A percentile compares a stretch with the other conserved stretches of the same genome.
These are phyloP conservation scores for Dyspetes luteomarginatus DNA, from an alignment of 2,888 invertebrate genomes.

Conservation along the genomic window DNA sequence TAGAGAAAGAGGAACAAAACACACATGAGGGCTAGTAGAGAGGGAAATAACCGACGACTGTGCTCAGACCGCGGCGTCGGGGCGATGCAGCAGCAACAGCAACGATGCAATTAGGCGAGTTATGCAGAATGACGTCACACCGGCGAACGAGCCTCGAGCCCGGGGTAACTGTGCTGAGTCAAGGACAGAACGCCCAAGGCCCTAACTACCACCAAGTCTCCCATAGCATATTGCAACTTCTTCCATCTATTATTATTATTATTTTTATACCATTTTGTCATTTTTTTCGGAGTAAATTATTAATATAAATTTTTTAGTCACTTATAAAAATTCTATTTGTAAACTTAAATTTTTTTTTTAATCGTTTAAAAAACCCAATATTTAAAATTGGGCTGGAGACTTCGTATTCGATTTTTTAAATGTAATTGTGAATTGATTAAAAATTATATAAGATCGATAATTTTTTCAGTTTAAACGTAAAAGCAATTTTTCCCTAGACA, in stretches of 20 bases:
- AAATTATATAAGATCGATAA: too few species aligned
- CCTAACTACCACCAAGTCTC: conserved; percentile 66
- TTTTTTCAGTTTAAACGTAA: too few species aligned
- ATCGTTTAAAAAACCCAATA: too few species aligned
- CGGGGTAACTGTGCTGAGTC: conserved; percentile 84
- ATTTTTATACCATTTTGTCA: conserved; percentile 2
- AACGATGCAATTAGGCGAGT: conserved; percentile 83
- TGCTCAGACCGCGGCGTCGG: conserved; percentile 44
- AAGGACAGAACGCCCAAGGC: conserved; percentile 83
- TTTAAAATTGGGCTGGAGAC: too few species aligned
- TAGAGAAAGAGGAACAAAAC: conserved; percentile 38
- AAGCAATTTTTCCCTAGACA: conserved; percentile 24
- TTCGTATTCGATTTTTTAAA: too few species aligned
- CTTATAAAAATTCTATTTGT: too few species aligned
- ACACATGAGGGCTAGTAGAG: conserved; percentile 21
- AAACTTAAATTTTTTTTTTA: too few species aligned
- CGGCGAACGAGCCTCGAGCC: conserved; percentile 67
- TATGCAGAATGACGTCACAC: conserved; percentile 83
- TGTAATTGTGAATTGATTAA: too few species aligned
- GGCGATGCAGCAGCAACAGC: conserved; percentile 72
- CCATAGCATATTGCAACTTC: neutral
- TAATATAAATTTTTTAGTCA: too few species aligned
- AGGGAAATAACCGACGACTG: conserved; percentile 39
- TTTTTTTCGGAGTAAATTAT: too few species aligned
- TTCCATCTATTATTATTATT: conserved; percentile 39